Base-by-base conservation (phyloP, 1,140 invertebrate genomes). In the Bemisia tabaci region DNA sequence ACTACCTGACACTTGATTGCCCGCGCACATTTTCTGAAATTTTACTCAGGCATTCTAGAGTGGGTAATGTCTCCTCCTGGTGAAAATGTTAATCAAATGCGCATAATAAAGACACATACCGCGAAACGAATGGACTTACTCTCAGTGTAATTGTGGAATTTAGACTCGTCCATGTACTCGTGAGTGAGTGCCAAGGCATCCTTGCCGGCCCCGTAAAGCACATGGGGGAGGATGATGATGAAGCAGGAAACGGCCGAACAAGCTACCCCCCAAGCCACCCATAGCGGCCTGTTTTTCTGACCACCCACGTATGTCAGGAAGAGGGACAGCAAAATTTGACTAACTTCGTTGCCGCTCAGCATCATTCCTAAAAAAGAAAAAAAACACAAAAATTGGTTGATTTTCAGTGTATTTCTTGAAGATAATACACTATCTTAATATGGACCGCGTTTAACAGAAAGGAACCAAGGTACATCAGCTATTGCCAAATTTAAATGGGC, bases 301-400 rank as follows among this genome's bases (percentile, higher is more conserved):
- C 80, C 80, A n/a, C 83, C 84, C 65, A 81, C 82, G 69, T 85
- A 85, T 12, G 81, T 81, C n/a, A 86, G 72, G 22, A 85, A 70
- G 65, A 83, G 68, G 21, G 81, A 82, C 12, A 84, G 74, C 64
- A 87, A 69, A 67, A 86, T 85, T 75, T 87, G 84, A 65, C 84
- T 86, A 70, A 87, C 82, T 77, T 88, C 85, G 76, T 88, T 87
- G 24, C 86, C 85, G 61, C 85, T 86, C 11, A 87, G 75, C 60
- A 88, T 82, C 24, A 87, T 79, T 48, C 86, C 86, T 88, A 71
- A 22, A 75, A 75, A 68, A 69, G 58, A 63, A n/a, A n/a, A n/a
- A n/a, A 17, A 63, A 63, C 2, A 12, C 9, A 5, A 62, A 2
- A 22, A 62, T n/a, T n/a, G n/a, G n/a, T n/a, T n/a, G n/a, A n/a